Conservation (phyloP, 2,797 vertebrate species). For the Propithecus perrieri region DNA sequence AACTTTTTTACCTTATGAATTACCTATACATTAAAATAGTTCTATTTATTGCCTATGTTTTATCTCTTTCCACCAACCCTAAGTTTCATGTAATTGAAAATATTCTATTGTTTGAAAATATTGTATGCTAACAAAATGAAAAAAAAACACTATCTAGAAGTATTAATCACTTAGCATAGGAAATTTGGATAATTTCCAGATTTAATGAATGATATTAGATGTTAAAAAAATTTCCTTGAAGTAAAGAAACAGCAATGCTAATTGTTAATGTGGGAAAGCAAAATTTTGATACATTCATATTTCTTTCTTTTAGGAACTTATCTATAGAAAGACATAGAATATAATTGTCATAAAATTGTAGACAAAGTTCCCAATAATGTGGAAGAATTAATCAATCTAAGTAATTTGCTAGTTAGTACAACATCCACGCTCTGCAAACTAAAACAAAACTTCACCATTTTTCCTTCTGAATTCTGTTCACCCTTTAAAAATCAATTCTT, state of each 20-base stretch:
- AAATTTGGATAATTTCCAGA: not conserved
- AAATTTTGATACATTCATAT: not conserved
- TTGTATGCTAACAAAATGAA: not conserved
- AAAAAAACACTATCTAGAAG: fast-evolving
- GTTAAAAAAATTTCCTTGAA: not conserved
- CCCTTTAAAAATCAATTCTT: slow-evolving; percentile 19
- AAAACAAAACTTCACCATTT: not conserved
- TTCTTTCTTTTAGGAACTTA: not conserved
- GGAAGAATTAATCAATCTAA: not conserved
- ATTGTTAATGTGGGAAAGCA: not conserved
- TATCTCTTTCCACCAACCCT: not conserved
- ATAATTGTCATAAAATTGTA: not conserved
- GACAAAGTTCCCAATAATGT: not conserved
- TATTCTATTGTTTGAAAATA: not conserved
- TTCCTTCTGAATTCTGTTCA: slow-evolving; percentile 1
- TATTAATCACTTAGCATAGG: not conserved
- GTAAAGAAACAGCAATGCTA: not conserved
- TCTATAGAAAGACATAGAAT: not conserved
- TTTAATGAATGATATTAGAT: not conserved
- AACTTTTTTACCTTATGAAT: not conserved
- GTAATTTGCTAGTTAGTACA: not conserved
- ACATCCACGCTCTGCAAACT: not conserved
- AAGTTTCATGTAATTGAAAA: not conserved
- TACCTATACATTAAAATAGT: not conserved
- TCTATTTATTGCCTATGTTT: not conserved